Evolutionary conservation across 2,888 invertebrate species (phyloP).

Genomic region (Pasiphila rectangulata): DNA sequence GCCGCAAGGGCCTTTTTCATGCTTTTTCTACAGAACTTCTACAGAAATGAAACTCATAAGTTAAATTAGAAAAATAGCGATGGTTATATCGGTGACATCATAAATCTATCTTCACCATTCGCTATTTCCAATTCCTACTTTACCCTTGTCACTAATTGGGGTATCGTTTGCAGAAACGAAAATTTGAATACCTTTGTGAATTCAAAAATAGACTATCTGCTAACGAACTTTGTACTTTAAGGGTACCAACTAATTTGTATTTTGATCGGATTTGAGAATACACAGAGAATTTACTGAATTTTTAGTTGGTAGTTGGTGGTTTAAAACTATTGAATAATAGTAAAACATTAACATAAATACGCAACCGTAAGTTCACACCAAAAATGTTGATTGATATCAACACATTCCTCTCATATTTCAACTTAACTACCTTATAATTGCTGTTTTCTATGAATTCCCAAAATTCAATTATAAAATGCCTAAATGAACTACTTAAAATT

Average conservation of each 20-base stretch:
- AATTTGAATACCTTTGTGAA: constrained; percentile 29
- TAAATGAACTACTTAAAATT: constrained; percentile 17
- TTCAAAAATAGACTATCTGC: neutral
- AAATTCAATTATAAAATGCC: constrained; percentile 33
- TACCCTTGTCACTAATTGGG: constrained; percentile 20
- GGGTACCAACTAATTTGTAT: neutral
- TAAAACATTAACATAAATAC: constrained; percentile 8
- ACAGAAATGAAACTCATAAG: no score
- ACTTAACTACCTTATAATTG: constrained; percentile 28
- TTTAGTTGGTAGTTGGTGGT: neutral
- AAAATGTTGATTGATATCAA: constrained; percentile 25
- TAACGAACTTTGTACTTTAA: neutral
- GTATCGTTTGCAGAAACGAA: constrained; percentile 16
- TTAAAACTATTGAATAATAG: neutral
- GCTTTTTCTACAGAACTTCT: no score
- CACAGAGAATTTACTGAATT: no score
- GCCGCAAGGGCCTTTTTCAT: no score
- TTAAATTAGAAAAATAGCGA: no score
- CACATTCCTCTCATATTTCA: constrained; percentile 22
- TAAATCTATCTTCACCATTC: no score
- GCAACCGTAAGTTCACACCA: constrained; percentile 18
- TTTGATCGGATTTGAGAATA: no score
- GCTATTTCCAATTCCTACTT: neutral
- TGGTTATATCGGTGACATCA: no score
- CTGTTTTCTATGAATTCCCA: constrained; percentile 27